A percentile compares a stretch with the other conserved stretches of the same genome.
phyloP scores from a whole-genome alignment of 2,888 invertebrate species.

The Noctua fimbriata region DNA sequence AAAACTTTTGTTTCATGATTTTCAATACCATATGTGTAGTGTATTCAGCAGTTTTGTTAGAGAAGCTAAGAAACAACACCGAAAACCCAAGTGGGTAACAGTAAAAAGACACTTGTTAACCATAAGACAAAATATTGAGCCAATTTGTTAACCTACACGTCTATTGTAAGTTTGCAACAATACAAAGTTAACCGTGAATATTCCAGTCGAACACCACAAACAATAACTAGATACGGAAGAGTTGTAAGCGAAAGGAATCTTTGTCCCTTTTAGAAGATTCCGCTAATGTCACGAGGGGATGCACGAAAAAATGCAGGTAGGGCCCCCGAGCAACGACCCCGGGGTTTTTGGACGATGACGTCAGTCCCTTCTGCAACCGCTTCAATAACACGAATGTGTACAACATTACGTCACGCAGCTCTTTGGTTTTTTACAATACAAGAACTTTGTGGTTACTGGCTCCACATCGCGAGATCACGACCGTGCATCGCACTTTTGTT shows the following conservation, averaged over 20 bases:
- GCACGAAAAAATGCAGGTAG: constrained; percentile 89
- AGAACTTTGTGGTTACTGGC: constrained; percentile 48
- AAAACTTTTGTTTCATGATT: constrained; percentile 5
- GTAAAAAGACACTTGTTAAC: not conserved
- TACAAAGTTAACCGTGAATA: constrained; percentile 47
- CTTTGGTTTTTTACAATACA: constrained; percentile 54
- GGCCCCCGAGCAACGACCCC: constrained; percentile 88
- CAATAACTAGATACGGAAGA: constrained; percentile 60
- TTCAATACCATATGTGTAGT: not conserved
- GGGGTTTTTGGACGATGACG: constrained; percentile 83
- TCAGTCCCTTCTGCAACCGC: constrained; percentile 76
- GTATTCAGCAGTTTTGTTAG: not conserved
- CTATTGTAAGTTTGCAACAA: constrained; percentile 4
- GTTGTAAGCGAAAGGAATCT: constrained; percentile 70
- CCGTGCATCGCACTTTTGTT: constrained; percentile 34
- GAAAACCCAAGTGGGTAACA: not conserved
- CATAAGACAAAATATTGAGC: constrained; percentile 11
- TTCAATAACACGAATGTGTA: constrained; percentile 76
- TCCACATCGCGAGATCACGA: constrained; percentile 48
- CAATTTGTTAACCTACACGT: constrained; percentile 31
- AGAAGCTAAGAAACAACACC: not conserved
- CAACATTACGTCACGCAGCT: constrained; percentile 53
- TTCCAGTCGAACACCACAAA: constrained; percentile 33
- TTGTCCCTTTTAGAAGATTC: constrained; percentile 77
- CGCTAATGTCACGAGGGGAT: constrained; percentile 85